Evolutionary conservation across 2,888 invertebrate genomes (phyloP).

Genomic region (Masnerella sp.): DNA sequence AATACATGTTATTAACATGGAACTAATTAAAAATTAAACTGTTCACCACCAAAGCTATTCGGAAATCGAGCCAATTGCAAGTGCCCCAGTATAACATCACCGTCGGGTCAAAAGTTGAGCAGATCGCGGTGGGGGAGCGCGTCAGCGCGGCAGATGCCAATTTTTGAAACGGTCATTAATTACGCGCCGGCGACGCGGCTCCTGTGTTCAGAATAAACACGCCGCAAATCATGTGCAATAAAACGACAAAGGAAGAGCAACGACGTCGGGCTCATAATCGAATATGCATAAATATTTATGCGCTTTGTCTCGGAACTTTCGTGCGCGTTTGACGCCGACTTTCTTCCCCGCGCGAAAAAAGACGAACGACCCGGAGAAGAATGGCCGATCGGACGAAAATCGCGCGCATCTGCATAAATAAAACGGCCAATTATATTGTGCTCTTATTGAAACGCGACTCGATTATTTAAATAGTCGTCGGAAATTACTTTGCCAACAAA

Average conservation of each 20-base stretch:
- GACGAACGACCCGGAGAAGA: neutral
- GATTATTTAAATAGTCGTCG: neutral
- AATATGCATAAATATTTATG: slow-evolving; percentile 48
- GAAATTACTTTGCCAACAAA: slow-evolving; percentile 18
- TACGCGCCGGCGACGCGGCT: slow-evolving; percentile 20
- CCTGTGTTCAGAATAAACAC: slow-evolving; percentile 40
- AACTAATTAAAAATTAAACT: neutral
- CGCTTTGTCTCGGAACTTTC: slow-evolving; percentile 30
- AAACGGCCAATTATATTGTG: slow-evolving; percentile 27
- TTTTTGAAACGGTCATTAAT: slow-evolving; percentile 51
- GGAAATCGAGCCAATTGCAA: slow-evolving; percentile 12
- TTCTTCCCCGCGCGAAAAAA: slow-evolving; percentile 14
- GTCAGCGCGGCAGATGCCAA: slow-evolving; percentile 44
- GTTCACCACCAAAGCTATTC: too few species aligned
- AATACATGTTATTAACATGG: too few species aligned
- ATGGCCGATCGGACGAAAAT: slow-evolving; percentile 12
- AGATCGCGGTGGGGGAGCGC: slow-evolving; percentile 3
- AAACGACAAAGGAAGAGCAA: slow-evolving; percentile 16
- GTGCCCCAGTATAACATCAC: slow-evolving; percentile 19
- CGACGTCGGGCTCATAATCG: slow-evolving; percentile 18
- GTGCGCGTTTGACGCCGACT: slow-evolving; percentile 19
- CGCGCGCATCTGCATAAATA: slow-evolving; percentile 15
- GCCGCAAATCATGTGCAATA: slow-evolving; percentile 40
- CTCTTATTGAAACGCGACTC: slow-evolving; percentile 16
- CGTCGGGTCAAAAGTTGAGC: slow-evolving; percentile 24